Evolutionary conservation across 2,888 invertebrate genomes (phyloP), one percentile per base, ranked within the genome.

Genomic region (Oscheius sp.): DNA sequence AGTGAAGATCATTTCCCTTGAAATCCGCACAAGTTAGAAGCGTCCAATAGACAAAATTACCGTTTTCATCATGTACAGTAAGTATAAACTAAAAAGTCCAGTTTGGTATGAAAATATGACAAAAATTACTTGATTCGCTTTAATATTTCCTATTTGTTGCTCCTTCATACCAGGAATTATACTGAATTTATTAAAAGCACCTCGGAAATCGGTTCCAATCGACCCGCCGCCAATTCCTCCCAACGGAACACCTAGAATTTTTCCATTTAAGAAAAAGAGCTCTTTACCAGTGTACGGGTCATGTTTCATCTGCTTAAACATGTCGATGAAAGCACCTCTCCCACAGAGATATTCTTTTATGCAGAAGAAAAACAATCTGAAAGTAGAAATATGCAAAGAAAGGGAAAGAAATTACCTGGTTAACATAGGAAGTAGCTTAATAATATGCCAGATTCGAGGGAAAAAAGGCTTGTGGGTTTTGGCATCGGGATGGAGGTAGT

Each of bases 111-210:
- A 23, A 27, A 13, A 21, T 46, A 9, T 69, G 9, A 18, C 25
- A 5, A 27, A 12, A 29, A 18, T 23, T 58, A 77, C 76, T 53
- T 79, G 80, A 69, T 84, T 78, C 2, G 81, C 81, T 63, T 82
- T 80, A 29, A 81, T 76, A 27, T 74, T 73, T n/a, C 45, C 70
- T 6, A 93, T 93, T 83, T 93, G 91, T 89, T 95, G 94, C 86
- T 94, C 93, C 89, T 95, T 95, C 75, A 94, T 91, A 63, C 96
- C 96, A 0, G 96, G 96, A 76, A 92, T 92, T 88, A 96, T 91
- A 89, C 95, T 94, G 89, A 90, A 96, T 69, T 95, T 92, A 89
- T 95, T 95, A 90, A 96, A 96, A 27, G 96, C 96, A 18, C 90
- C 90, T 86, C 93, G 92, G 89, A 92, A 96, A 2, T 96, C 95